These are phyloP conservation scores for Moxostoma hubbsi DNA, from an alignment of 2,797 vertebrate species.

Conservation along the genomic window DNA sequence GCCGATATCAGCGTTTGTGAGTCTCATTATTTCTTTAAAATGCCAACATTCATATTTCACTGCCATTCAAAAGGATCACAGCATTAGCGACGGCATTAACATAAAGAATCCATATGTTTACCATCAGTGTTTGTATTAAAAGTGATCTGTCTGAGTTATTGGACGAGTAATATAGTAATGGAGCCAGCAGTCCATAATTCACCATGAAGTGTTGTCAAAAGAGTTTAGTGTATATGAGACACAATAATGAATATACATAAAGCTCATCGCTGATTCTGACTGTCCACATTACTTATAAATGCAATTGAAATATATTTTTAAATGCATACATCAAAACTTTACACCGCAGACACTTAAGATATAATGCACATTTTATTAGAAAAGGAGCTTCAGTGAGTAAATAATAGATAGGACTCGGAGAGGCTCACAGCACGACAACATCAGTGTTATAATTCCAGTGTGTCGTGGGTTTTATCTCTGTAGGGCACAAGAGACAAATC, in stretches of 20 bases:
- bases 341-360: slow-evolving; percentile 20
- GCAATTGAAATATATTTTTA: slow-evolving; percentile 54
- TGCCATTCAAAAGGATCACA: neutral
- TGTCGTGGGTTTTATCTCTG: neutral
- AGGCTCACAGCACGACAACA: neutral
- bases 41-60: slow-evolving; percentile 22
- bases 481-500: slow-evolving; percentile 50
- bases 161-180: slow-evolving; percentile 59
- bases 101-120: slow-evolving; percentile 37
- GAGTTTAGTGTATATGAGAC: slow-evolving; percentile 62
- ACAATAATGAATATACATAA: slow-evolving; percentile 63
- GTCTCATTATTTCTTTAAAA: slow-evolving; percentile 13
- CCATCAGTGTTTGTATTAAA: slow-evolving; percentile 49
- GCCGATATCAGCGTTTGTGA: slow-evolving; percentile 12
- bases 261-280: slow-evolving; percentile 56
- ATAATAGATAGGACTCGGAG: neutral
- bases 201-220: slow-evolving; percentile 64
- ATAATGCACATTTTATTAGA: slow-evolving; percentile 41
- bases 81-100: slow-evolving; percentile 12
- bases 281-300: slow-evolving; percentile 40
- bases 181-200: slow-evolving; percentile 60
- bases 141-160: slow-evolving; percentile 53
- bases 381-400: slow-evolving; percentile 36
- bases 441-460: slow-evolving; percentile 6
- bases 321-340: slow-evolving; percentile 43